Conservation (phyloP, 2,113 vertebrate genomes). For the Crypturellus undulatus region DNA sequence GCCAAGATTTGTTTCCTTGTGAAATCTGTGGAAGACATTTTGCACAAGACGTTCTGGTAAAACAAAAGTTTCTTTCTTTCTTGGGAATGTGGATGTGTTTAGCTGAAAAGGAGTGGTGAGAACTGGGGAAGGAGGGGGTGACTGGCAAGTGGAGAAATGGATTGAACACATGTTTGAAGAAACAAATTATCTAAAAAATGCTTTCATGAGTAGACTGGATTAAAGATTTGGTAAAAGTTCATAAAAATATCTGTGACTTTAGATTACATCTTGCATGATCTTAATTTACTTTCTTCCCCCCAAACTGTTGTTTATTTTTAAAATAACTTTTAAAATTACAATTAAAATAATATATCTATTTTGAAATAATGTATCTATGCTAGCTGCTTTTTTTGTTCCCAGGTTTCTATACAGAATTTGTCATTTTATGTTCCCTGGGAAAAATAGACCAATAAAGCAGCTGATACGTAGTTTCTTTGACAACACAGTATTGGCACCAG, state of each 20-base stretch:
- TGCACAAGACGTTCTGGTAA: constrained; percentile 73
- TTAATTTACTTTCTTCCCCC: not conserved
- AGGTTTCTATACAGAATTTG: constrained; percentile 61
- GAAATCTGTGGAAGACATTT: constrained; percentile 73
- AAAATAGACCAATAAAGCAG: constrained; percentile 61
- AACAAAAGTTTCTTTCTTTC: not conserved
- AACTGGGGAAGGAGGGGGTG: not conserved
- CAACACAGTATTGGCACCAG: not conserved
- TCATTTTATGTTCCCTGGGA: constrained; percentile 69
- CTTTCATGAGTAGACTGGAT: not conserved
- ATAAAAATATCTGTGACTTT: not conserved
- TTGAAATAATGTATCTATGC: too few species aligned
- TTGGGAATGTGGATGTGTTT: constrained; percentile 19
- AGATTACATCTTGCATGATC: not conserved
- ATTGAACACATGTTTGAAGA: constrained; percentile 37
- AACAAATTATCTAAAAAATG: not conserved
- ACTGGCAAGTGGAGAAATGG: not conserved
- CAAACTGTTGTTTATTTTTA: not conserved
- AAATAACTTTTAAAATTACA: too few species aligned
- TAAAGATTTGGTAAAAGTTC: not conserved
- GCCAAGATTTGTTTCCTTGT: constrained; percentile 63
- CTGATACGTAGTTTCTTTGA: constrained; percentile 29
- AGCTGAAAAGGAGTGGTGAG: constrained; percentile 45
- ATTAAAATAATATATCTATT: too few species aligned
- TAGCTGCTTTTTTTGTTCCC: constrained; percentile 18